Conservation (phyloP, 2,888 invertebrate genomes). For the Caenorhabditis uteleia region DNA sequence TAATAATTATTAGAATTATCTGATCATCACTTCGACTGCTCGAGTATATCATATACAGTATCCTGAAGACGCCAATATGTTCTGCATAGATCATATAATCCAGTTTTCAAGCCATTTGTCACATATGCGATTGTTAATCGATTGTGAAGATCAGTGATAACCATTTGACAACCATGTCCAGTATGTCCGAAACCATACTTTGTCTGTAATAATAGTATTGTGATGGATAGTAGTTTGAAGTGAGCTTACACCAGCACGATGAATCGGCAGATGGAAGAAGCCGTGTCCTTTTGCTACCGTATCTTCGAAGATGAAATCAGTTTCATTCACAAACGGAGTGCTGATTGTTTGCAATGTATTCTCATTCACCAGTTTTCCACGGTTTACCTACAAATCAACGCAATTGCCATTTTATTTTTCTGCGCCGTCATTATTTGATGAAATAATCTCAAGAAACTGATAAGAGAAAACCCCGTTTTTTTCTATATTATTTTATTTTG, state of each 20-base stretch:
- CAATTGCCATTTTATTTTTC: too few species aligned
- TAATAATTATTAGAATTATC: too few species aligned
- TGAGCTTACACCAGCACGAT: conserved; percentile 44
- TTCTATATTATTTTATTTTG: too few species aligned
- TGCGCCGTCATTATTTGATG: too few species aligned
- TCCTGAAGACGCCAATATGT: conserved; percentile 44
- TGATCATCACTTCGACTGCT: conserved; percentile 17
- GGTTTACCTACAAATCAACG: conserved; percentile 43
- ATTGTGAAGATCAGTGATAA: conserved; percentile 46
- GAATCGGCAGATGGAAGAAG: conserved; percentile 47
- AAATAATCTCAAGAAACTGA: too few species aligned
- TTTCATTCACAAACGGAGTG: conserved; percentile 40
- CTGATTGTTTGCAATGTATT: conserved; percentile 44
- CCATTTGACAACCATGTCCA: conserved; percentile 57
- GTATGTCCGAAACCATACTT: conserved; percentile 52
- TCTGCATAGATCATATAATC: conserved; percentile 46
- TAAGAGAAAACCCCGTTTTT: conserved; percentile 2
- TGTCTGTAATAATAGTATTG: conserved; percentile 25
- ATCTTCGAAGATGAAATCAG: conserved; percentile 49
- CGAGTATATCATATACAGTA: conserved; percentile 47
- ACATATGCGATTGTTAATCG: conserved; percentile 49
- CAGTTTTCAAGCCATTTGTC: conserved; percentile 54
- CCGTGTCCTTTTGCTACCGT: conserved; percentile 53
- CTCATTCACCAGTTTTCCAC: conserved; percentile 41
- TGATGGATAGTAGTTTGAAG: not conserved